Evolutionary conservation across 2,797 vertebrate genomes (phyloP), one percentile per base, ranked within the genome.

Genomic region (Calcarius lapponicus): DNA sequence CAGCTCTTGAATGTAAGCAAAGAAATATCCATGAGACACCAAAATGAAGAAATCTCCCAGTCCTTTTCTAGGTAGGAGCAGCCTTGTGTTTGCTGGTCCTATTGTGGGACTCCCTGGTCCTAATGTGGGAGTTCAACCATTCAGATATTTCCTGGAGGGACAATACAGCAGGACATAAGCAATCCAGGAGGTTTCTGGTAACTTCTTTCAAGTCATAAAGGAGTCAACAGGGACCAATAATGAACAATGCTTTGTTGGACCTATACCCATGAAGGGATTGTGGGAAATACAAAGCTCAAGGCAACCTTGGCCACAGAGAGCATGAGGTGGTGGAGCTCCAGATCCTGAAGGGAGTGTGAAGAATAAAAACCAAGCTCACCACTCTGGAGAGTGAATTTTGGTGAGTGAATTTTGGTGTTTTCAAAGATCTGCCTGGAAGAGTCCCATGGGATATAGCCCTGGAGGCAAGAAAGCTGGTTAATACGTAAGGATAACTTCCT

Each of bases 311-410:
- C 40, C 22, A 45, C 32, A 50, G 42, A 38, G 47, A 61, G 20
- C 34, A 26, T 4, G 28, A 72, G 40, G 48, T 12, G 9, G 65
- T n/a, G 32, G 25, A 66, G 28, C 7, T 82, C 40, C 0, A 0
- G 24, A n/a, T 60, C 56, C 47, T 43, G 40, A 54, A 24, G 24
- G 32, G 9, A 76, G 20, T 7, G 9, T 62, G 20, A 51, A 53
- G 8, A 26, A 47, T 31, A 50, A 76, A 54, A 72, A 71, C 26
- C 16, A 53, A 26, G 31, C 22, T 76, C 17, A 48, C 3, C 17
- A 25, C 17, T 17, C 13, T 26, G 40, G 16, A 60, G 22, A 60
- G 45, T 32, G 12, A 66, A 60, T 76, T 76, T 43, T 65, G 34
- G 53, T 8, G 3, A 60, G 45, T 32, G 12, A 66, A 60, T 76